phyloP scores from a whole-genome alignment of 1,140 invertebrate genomes.

The Brachionus sp. region DNA sequence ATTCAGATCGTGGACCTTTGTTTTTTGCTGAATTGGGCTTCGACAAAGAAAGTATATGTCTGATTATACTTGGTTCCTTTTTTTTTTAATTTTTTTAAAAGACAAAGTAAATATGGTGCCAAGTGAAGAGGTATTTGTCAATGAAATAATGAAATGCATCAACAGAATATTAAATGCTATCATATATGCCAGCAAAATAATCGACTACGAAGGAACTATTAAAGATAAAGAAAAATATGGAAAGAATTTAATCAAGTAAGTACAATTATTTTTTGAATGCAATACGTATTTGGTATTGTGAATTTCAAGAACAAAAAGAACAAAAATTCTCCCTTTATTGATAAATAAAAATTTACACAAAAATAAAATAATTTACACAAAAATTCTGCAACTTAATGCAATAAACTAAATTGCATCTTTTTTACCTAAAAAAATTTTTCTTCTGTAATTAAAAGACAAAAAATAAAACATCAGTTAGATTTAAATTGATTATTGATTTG shows the following conservation, averaged over 20 bases:
- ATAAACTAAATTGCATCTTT: too few species aligned
- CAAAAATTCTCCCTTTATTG: too few species aligned
- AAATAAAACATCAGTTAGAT: too few species aligned
- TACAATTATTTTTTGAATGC: too few species aligned
- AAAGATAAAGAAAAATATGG: conserved; percentile 36
- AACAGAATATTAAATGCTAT: background rate
- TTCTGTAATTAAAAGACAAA: too few species aligned
- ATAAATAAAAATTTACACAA: too few species aligned
- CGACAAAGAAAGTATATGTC: background rate
- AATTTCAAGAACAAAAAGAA: too few species aligned
- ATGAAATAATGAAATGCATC: background rate
- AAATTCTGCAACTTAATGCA: too few species aligned
- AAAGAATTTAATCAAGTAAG: background rate
- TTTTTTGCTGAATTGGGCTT: conserved; percentile 8
- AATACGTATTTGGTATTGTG: too few species aligned
- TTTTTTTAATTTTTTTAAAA: background rate
- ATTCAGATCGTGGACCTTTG: background rate
- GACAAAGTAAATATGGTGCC: background rate
- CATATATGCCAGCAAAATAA: background rate
- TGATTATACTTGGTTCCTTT: background rate
- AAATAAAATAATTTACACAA: too few species aligned
- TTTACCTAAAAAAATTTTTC: too few species aligned
- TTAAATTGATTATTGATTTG: too few species aligned
- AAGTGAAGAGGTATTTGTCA: background rate
- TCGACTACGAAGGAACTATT: background rate